Base-by-base conservation (phyloP, 2,888 invertebrate species). In the Habrosyne pyritoides region DNA sequence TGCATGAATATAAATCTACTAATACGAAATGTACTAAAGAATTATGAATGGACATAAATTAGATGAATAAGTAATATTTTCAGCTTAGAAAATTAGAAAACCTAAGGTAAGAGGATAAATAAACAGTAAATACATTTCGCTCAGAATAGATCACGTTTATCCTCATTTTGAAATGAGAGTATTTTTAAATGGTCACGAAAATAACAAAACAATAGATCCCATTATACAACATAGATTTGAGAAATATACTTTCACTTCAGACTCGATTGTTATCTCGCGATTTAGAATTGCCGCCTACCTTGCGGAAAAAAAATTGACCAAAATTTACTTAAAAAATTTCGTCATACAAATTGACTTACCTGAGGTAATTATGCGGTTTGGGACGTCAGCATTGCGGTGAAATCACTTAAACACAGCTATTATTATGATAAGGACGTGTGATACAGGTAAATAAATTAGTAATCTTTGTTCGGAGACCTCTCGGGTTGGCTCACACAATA, bases 351-450 rank as follows among this genome's bases (percentile, higher is more conserved):
- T 66, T 58, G 70, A 54, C 86, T 86, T 69, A 88, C 88, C 84
- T 80, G 69, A 59, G 60, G 63, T 67, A 72, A 75, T 78, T 79
- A 79, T 68, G 77, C 74, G 69, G 59, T 71, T 61, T 65, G 60
- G 60, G 67, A 77, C 74, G 77, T 78, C 75, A 81, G 67, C 71
- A 76, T 73, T 71, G 68, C 77, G 73, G 77, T 73, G 70, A 78
- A 84, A 83, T 80, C 82, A 83, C 77, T 60, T 21, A 59, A 63
- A 63, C 67, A 77, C 75, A 75, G 69, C 71, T 69, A 77, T 66
- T 73, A 75, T 77, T 76, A 72, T 69, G 82, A 81, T 85, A 85
- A 84, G 74, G 75, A 69, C 77, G 59, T 63, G 55, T 63, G 79
- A 75, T 79, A 79, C 80, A 77, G 65, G 72, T 79, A 84, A 81